Conservation (phyloP, 1,140 invertebrate species). For the Heliconius hermathena region DNA sequence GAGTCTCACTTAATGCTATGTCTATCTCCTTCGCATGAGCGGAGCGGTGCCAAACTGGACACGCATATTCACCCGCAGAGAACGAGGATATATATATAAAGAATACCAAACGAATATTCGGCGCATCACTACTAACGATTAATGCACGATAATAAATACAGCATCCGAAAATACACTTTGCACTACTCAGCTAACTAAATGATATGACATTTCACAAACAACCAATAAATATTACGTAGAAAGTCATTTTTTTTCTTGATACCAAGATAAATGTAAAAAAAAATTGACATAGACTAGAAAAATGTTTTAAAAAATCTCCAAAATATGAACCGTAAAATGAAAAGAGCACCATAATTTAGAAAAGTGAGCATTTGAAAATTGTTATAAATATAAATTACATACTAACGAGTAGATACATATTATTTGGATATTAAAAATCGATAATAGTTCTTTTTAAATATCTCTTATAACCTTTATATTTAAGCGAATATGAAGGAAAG, state of each 20-base stretch:
- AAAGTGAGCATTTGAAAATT: conserved; percentile 22
- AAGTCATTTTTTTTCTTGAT: conserved; percentile 27
- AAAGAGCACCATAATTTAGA: conserved; percentile 42
- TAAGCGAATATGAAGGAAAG: conserved; percentile 66
- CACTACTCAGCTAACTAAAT: conserved; percentile 27
- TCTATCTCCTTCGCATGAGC: no score
- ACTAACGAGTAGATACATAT: conserved; percentile 8
- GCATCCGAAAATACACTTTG: conserved; percentile 34
- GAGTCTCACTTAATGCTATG: no score
- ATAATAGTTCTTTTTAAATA: background rate
- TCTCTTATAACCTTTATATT: conserved; percentile 65
- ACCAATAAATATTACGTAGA: conserved; percentile 17
- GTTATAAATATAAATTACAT: conserved; percentile 13
- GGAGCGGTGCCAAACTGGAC: no score
- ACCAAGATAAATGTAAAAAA: conserved; percentile 27
- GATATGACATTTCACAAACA: conserved; percentile 19
- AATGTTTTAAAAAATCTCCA: conserved; percentile 18
- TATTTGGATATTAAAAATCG: conserved; percentile 6
- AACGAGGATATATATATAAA: no score
- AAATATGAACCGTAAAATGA: conserved; percentile 24
- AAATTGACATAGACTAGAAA: conserved; percentile 6
- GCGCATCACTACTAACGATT: background rate
- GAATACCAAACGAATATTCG: no score
- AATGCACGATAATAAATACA: conserved; percentile 18
- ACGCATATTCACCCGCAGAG: no score